Evolutionary conservation across 2,113 vertebrate species (phyloP), one percentile per base, ranked within the genome.

Genomic region (Tupaia chinensis): DNA sequence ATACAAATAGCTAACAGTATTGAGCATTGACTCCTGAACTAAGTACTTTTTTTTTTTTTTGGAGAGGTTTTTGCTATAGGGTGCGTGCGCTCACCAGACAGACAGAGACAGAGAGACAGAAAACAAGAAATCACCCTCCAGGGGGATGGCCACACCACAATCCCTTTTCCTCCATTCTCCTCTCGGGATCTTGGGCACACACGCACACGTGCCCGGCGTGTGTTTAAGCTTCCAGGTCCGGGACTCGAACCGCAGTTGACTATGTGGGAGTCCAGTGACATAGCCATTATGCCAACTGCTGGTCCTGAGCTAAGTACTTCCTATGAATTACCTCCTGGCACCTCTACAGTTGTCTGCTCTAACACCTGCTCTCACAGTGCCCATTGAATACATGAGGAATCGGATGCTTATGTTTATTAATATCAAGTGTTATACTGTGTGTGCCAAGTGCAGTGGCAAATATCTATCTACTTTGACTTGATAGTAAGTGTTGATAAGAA

Each of bases 381-480:
- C 78, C 29, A 34, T 11, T 83, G 22, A 58, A 20, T 19, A 60
- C 23, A 34, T 5, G 14, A 73, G 19, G 32, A 92, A 84, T 73
- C 13, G 2, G 32, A 68, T 0, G 11, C 61, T 87, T 70, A 27
- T 17, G 8, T 32, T 80, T 76, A 61, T 63, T 58, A 63, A 69
- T 76, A 61, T 63, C 53, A 63, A 69, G 17, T 9, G 9, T 27
- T 34, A 13, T 11, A 2, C 1, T 32, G 53, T 27, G 7, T 63
- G 22, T 60, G 56, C 10, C 29, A n/a, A 16, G 3, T 4, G 27
- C 32, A 9, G 19, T 7, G 17, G 54, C n/a, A 74, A 66, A 58
- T 34, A 81, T 25, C 12, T 25, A 76, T 79, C 63, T 20, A 73
- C 29, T 95, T 87, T 90, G 86, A 80, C 76, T 91, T 68, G 32